These are phyloP conservation scores for Psilopsiagon aurifrons DNA, from an alignment of 2,113 vertebrate genomes.

Conservation along the genomic window DNA sequence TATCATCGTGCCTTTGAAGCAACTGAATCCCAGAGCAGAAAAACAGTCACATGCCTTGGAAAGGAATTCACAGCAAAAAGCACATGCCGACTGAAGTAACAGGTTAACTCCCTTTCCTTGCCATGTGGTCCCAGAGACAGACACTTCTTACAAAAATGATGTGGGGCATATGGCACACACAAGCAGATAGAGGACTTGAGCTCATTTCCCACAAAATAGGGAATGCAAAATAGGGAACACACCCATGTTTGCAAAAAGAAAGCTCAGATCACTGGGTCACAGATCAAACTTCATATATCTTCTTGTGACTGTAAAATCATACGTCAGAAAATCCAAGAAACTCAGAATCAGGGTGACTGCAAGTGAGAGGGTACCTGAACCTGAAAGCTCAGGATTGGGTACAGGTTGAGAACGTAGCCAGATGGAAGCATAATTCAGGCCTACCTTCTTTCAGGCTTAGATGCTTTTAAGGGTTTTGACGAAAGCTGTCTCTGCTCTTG, in stretches of 20 bases:
- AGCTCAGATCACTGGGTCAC: neutral
- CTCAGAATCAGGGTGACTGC: neutral
- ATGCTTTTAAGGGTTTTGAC: neutral
- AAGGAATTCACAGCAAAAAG: neutral
- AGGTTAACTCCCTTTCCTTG: neutral
- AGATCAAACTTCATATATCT: neutral
- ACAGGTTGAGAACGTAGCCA: neutral
- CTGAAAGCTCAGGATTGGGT: neutral
- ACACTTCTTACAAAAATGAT: neutral
- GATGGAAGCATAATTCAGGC: neutral
- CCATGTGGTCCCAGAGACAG: neutral
- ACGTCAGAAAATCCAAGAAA: neutral
- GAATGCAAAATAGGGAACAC: neutral
- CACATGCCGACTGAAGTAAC: neutral
- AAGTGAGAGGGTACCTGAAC: neutral
- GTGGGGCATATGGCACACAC: neutral
- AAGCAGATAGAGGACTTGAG: neutral
- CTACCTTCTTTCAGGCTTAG: neutral
- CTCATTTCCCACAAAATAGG: neutral
- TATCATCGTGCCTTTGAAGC: neutral
- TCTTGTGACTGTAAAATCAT: neutral
- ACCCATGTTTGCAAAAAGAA: neutral
- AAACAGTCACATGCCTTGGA: neutral
- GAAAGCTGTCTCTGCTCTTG: neutral
- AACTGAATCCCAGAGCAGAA: neutral